phyloP scores from a whole-genome alignment of 1,140 invertebrate genomes.

The Coenobita brevimanus region DNA sequence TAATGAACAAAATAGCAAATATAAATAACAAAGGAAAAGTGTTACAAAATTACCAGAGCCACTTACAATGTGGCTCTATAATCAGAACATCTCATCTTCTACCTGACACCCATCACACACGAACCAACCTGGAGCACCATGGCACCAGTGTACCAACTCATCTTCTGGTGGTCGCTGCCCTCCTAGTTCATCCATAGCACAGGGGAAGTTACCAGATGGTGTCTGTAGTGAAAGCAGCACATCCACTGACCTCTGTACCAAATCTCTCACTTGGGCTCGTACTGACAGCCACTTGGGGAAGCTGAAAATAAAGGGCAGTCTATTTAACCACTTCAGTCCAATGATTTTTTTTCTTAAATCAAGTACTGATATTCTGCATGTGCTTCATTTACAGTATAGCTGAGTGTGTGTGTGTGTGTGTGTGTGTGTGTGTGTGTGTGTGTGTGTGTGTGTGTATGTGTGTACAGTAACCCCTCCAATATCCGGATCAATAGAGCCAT shows the following conservation, averaged over 20 bases:
- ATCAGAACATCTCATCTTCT: neutral
- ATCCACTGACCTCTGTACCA: constrained; percentile 79
- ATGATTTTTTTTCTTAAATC: neutral
- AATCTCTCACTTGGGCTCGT: constrained; percentile 75
- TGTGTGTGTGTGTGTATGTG: too few relatives aligned
- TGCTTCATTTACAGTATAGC: neutral
- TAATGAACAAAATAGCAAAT: too few relatives aligned
- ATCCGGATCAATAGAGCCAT: too few relatives aligned
- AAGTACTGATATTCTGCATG: neutral
- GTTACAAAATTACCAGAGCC: too few relatives aligned
- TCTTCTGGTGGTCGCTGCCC: constrained; percentile 75
- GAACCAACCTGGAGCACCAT: constrained; percentile 83
- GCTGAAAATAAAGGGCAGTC: constrained; percentile 8
- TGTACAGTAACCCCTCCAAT: too few relatives aligned
- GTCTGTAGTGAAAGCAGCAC: constrained; percentile 79
- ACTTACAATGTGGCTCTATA: neutral
- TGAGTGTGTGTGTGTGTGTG: too few relatives aligned
- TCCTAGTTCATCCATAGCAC: constrained; percentile 81
- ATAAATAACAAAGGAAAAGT: too few relatives aligned
- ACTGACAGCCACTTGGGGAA: constrained; percentile 61
- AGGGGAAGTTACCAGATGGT: constrained; percentile 84
- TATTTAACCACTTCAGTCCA: neutral
- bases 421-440: too few relatives aligned
- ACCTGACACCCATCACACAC: neutral
- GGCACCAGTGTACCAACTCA: constrained; percentile 90